These are phyloP conservation scores for Cyprinus carpio DNA, from an alignment of 2,113 vertebrate species.

Conservation along the genomic window DNA sequence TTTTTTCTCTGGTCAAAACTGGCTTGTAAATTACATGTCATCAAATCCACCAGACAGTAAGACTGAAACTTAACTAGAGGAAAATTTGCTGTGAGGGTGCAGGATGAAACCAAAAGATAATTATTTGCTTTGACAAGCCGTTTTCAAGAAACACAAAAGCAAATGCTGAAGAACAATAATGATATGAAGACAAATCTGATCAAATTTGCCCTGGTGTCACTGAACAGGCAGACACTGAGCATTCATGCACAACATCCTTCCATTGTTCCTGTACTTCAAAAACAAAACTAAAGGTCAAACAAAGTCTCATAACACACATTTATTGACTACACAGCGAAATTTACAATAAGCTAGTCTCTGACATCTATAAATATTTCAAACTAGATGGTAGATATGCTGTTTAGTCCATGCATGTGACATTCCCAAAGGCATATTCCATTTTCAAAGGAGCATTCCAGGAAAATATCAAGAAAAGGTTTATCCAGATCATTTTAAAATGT, in stretches of 20 bases:
- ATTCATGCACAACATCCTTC: conserved; percentile 44
- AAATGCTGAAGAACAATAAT: not conserved
- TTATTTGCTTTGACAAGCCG: not conserved
- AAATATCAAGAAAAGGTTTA: not conserved
- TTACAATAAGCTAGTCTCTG: not conserved
- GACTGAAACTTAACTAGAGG: not conserved
- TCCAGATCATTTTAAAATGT: conserved; percentile 18
- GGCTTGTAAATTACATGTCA: not conserved
- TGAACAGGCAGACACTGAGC: not conserved
- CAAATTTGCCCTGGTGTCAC: conserved; percentile 28
- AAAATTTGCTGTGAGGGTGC: not conserved
- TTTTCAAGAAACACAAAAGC: not conserved
- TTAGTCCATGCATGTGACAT: not conserved
- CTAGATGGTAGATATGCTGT: not conserved
- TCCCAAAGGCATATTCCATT: conserved; percentile 19
- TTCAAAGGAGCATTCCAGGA: not conserved
- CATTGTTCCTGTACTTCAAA: conserved; percentile 46
- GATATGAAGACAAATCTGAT: conserved; percentile 1
- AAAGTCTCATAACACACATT: not conserved
- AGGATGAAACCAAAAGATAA: not conserved
- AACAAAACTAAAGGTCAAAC: conserved; percentile 36
- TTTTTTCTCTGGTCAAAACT: not conserved
- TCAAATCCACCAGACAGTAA: not conserved
- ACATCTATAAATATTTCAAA: not conserved
- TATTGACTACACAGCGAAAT: not conserved